Percentiles rank a stretch among this genome's conserved stretches.
These are phyloP conservation scores for Vulpes lagopus DNA, from an alignment of 2,113 vertebrate genomes.

Conservation along the genomic window DNA sequence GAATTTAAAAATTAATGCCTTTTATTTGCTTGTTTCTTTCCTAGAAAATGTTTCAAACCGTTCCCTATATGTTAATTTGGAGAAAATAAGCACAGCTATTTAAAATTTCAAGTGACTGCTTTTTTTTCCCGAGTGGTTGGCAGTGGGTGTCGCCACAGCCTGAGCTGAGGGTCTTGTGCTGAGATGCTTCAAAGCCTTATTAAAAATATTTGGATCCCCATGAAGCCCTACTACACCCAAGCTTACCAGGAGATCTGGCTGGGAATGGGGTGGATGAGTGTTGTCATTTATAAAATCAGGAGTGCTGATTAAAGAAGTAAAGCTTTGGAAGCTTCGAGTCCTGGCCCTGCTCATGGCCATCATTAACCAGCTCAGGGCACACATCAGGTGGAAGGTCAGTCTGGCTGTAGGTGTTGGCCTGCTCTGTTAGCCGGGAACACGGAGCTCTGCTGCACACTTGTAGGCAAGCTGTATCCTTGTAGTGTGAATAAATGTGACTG, in stretches of 20 bases:
- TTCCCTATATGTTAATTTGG: slow-evolving; percentile 16
- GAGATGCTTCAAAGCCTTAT: slow-evolving; percentile 91
- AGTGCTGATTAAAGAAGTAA: slow-evolving; percentile 85
- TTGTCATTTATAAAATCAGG: slow-evolving; percentile 92
- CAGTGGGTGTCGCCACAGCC: no score
- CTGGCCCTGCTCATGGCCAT: no score
- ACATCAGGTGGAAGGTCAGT: no score
- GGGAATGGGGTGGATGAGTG: slow-evolving; percentile 89
- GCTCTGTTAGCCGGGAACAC: no score
- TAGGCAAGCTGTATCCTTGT: no score
- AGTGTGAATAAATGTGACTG: no score
- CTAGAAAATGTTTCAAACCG: not conserved
- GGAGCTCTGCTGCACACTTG: no score
- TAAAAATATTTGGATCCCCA: slow-evolving; percentile 83
- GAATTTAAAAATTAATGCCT: slow-evolving; percentile 28
- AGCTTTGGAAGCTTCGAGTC: no score
- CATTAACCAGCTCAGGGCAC: no score
- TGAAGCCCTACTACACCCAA: slow-evolving; percentile 93
- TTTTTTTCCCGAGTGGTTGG: no score
- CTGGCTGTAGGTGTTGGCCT: no score
- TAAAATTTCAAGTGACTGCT: not conserved
- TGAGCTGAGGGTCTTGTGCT: no score
- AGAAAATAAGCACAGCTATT: not conserved
- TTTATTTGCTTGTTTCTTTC: slow-evolving; percentile 34
- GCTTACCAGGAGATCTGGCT: slow-evolving; percentile 94